Conservation (phyloP, 2,888 invertebrate genomes). For the Eupithecia centaureata region DNA sequence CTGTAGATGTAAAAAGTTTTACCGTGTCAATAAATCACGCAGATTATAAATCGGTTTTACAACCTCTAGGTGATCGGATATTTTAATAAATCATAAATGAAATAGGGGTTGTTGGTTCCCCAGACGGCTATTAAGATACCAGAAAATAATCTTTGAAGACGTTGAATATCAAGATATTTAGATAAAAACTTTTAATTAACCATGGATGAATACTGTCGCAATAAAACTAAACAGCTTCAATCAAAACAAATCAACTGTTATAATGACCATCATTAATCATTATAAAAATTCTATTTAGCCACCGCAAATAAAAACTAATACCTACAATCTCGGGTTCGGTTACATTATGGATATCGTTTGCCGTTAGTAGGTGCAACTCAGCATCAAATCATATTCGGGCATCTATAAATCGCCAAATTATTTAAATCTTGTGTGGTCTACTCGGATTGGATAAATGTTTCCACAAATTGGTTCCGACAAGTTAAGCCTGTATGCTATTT, state of each 20-base stretch:
- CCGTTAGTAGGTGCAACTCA: constrained; percentile 55
- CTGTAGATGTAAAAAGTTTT: constrained; percentile 67
- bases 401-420: constrained; percentile 71
- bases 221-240: constrained; percentile 61
- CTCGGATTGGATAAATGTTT: constrained; percentile 48
- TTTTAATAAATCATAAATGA: constrained; percentile 71
- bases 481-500: constrained; percentile 22
- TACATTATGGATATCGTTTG: constrained; percentile 53
- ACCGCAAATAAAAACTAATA: constrained; percentile 60
- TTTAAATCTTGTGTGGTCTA: constrained; percentile 67
- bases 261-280: constrained; percentile 62
- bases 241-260: constrained; percentile 65
- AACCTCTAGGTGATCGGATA: constrained; percentile 70
- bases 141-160: constrained; percentile 35
- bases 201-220: constrained; percentile 49
- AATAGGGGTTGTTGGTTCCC: constrained; percentile 67
- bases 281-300: constrained; percentile 59
- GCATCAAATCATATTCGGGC: constrained; percentile 62
- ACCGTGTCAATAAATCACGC: constrained; percentile 72
- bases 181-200: constrained; percentile 52
- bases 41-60: constrained; percentile 78
- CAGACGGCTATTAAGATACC: constrained; percentile 58
- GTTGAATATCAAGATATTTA: constrained; percentile 34
- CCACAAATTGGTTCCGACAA: constrained; percentile 45
- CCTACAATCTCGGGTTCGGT: constrained; percentile 55